Evolutionary conservation across 2,113 vertebrate species (phyloP), one percentile per base, ranked within the genome.

Genomic region (Eptatretus burgeri): DNA sequence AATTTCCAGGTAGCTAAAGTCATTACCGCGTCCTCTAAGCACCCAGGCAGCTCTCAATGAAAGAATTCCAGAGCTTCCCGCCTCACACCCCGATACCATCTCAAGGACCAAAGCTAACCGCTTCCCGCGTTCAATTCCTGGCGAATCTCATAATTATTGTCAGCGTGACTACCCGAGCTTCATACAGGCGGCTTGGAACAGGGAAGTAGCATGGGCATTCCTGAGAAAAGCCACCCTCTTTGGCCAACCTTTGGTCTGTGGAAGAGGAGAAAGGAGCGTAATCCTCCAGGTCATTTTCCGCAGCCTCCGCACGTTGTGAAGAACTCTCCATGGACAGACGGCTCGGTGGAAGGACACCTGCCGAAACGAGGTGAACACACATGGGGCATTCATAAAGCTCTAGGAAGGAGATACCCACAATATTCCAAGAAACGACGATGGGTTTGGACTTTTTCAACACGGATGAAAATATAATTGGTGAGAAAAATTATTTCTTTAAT

Each of bases 1-100:
- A 60, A 60, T 60, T 60, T 60, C 56, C 56, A 60, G 56, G 56
- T 60, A 60, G 56, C 56, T 60, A 20, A 60, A 60, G 56, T 60
- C 56, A 60, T 60, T 60, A 60, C 56, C 56, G n/a, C 20, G 56
- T 60, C 56, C 56, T 60, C 56, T 60, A 60, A 60, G n/a, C 56
- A 60, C 56, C 56, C n/a, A 17, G 56, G 56, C 56, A n/a, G 20
- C 56, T 60, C 56, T 60, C 20, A 60, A n/a, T 60, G 56, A n/a
- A 20, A 60, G 56, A 60, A 60, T 60, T n/a, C 56, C 56, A 60
- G 56, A 20, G 56, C n/a, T 60, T 60, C 11, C 20, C 20, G n/a
- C 27, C 27, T 60, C n/a, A n/a, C 56, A n/a, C 56, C n/a, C 56
- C 20, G 56, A 60, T 60, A 60, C 56, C 12, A 60, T 60, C 56